These are phyloP conservation scores for Lethrus apterus DNA, from an alignment of 1,140 invertebrate species.

Conservation along the genomic window DNA sequence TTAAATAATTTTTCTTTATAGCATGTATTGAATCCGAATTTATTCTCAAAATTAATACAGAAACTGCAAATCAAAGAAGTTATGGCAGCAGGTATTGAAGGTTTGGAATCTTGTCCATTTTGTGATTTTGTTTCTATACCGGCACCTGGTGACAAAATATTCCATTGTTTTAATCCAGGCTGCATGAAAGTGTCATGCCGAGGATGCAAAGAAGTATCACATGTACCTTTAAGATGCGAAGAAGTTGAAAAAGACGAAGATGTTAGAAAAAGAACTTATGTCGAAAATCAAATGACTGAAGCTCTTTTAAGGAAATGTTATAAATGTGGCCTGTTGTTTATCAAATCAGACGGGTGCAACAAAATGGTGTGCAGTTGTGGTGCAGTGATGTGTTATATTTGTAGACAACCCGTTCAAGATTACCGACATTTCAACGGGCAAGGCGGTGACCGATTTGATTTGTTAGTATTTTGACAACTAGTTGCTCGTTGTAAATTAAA, in stretches of 20 bases:
- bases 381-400: slow-evolving; percentile 61
- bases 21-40: slow-evolving; percentile 42
- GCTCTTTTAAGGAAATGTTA: slow-evolving; percentile 51
- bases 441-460: slow-evolving; percentile 31
- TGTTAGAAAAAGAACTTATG: slow-evolving; percentile 47
- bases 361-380: slow-evolving; percentile 64
- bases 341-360: slow-evolving; percentile 62
- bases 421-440: slow-evolving; percentile 55
- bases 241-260: slow-evolving; percentile 53
- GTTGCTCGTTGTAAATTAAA: background rate
- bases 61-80: slow-evolving; percentile 54
- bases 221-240: slow-evolving; percentile 55
- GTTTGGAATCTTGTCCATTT: slow-evolving; percentile 56
- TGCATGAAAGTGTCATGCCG: slow-evolving; percentile 60
- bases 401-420: slow-evolving; percentile 48
- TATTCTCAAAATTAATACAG: slow-evolving; percentile 48
- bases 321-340: slow-evolving; percentile 50
- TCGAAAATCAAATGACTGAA: slow-evolving; percentile 61
- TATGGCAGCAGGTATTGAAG: slow-evolving; percentile 50
- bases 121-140: slow-evolving; percentile 57
- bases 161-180: slow-evolving; percentile 56
- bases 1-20: slow-evolving; percentile 25
- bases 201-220: slow-evolving; percentile 53
- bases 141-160: slow-evolving; percentile 51
- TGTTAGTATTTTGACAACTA: slow-evolving; percentile 21